Evolutionary conservation across 2,797 vertebrate species (phyloP), one percentile per base, ranked within the genome.

Genomic region (Anabacerthia variegaticeps): DNA sequence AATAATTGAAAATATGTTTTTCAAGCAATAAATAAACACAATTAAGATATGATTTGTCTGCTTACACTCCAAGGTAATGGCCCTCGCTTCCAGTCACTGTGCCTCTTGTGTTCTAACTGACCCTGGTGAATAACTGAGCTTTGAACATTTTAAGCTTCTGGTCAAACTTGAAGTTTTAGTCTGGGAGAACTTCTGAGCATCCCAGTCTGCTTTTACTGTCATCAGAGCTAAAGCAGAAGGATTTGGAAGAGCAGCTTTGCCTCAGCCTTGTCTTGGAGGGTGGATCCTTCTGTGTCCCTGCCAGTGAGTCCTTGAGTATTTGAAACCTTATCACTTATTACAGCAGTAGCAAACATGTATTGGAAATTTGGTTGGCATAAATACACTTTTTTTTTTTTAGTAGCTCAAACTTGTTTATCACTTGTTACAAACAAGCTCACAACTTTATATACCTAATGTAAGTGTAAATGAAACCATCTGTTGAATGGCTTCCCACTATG

Each of bases 401-500:
- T 69, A 81, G 76, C 85, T 91, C 69, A 46, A 69, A 84, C 39
- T 84, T 39, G 36, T 94, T 95, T 92, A 80, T 78, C 85, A 52
- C 73, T 95, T 67, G 76, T 71, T 91, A 90, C 87, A 88, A 94
- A 94, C 75, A 89, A 88, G 81, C 75, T 88, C 32, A 48, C 49
- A 69, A 86, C 76, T 93, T 89, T 69, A 9, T 90, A 73, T 78
- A 96, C 91, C 87, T 94, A 92, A 88, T 52, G 59, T 67, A 89
- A 97, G 91, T 93, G 95, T 91, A 97, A 96, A 96, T 30, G 85
- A 92, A 96, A 89, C 96, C 95, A 91, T 95, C 92, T 95, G 91
- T 91, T 96, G 94, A 95, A 94, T 86, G 81, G 76, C 66, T 96
- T 91, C 73, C 87, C 76, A 61, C 79, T n/a, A 43, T 1, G 49